phyloP scores from a whole-genome alignment of 2,797 vertebrate species.

The Helicolenus hilgendorfi region DNA sequence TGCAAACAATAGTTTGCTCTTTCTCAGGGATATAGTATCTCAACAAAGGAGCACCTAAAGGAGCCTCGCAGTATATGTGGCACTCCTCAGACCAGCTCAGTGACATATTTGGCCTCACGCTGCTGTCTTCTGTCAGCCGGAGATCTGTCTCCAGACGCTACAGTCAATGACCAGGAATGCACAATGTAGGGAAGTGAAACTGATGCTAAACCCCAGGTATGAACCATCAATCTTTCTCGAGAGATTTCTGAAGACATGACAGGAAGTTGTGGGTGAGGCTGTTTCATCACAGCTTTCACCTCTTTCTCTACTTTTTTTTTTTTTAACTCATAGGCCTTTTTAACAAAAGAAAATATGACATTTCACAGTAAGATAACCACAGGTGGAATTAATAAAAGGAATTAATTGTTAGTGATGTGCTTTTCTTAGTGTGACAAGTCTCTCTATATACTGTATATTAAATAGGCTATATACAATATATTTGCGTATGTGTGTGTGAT shows the following conservation, averaged over 20 bases:
- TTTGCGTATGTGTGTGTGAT: background rate
- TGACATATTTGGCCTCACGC: constrained; percentile 71
- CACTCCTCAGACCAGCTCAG: constrained; percentile 71
- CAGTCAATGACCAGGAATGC: constrained; percentile 75
- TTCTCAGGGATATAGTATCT: constrained; percentile 67
- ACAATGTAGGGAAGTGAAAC: constrained; percentile 50
- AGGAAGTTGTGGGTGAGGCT: constrained; percentile 33
- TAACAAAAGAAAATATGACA: too few species aligned
- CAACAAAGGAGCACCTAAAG: constrained; percentile 21
- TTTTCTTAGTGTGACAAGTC: background rate
- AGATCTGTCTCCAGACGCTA: constrained; percentile 4
- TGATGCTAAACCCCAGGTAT: constrained; percentile 49
- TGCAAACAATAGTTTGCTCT: constrained; percentile 48
- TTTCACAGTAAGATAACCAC: background rate
- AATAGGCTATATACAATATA: background rate
- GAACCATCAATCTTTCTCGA: constrained; percentile 17
- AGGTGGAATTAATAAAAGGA: too few species aligned
- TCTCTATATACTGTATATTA: background rate
- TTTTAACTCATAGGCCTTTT: background rate
- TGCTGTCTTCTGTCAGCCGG: constrained; percentile 8
- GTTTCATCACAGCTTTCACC: background rate
- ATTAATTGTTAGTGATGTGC: too few species aligned
- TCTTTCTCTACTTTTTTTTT: background rate
- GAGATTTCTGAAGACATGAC: constrained; percentile 1
- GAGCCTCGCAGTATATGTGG: constrained; percentile 1